Evolutionary conservation across 2,797 vertebrate species (phyloP).

Genomic region (Distichodus sexfasciatus): DNA sequence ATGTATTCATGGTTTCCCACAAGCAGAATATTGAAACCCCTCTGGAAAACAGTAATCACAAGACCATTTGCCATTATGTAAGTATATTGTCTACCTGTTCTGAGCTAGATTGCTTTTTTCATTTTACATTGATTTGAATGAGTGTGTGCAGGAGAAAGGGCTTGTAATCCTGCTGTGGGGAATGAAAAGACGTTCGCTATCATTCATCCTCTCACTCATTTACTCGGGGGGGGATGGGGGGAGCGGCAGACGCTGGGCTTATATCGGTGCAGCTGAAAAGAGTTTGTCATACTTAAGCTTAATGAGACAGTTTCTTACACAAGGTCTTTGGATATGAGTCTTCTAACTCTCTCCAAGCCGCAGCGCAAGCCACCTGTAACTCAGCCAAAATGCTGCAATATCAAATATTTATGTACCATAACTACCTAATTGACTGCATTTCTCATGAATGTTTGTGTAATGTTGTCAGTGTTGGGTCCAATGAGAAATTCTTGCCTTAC

Average conservation of each 20-base stretch:
- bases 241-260: background rate
- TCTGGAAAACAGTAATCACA: conserved; percentile 11
- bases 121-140: conserved; percentile 3
- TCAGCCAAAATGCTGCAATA: background rate
- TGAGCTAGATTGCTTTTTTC: background rate
- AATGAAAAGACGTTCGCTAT: conserved; percentile 4
- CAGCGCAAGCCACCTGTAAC: background rate
- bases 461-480: background rate
- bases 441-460: background rate
- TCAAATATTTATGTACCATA: conserved; percentile 5
- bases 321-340: background rate
- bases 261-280: background rate
- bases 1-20: background rate
- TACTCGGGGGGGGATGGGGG: background rate
- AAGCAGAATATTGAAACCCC: conserved; percentile 14
- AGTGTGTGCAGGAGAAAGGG: background rate
- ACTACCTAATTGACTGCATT: background rate
- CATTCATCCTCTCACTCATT: background rate
- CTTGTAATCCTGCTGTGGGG: background rate
- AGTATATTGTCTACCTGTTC: background rate
- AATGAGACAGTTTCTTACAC: background rate
- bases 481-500: background rate
- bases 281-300: background rate
- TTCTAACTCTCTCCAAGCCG: background rate
- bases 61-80: conserved; percentile 11